These are phyloP conservation scores for Hybos culiciformis DNA, from an alignment of 2,888 invertebrate species.

Conservation along the genomic window DNA sequence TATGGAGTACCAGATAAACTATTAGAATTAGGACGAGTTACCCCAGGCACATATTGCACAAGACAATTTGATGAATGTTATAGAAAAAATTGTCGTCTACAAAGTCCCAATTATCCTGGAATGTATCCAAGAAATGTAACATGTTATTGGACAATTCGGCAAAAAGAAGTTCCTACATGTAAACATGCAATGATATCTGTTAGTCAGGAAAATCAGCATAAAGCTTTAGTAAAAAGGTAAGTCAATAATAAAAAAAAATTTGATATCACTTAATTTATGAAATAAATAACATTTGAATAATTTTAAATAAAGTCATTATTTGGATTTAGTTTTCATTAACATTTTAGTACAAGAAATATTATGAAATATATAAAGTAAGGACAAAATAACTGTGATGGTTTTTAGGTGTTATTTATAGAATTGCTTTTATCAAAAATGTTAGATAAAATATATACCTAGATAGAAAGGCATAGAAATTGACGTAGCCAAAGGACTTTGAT, in stretches of 20 bases:
- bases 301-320: too few relatives aligned
- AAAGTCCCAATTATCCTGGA: conserved; percentile 84
- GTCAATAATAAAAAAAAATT: too few relatives aligned
- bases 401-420: too few relatives aligned
- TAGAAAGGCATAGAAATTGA: too few relatives aligned
- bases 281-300: too few relatives aligned
- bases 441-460: too few relatives aligned
- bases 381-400: too few relatives aligned
- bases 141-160: conserved; percentile 76
- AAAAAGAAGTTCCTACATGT: conserved; percentile 74
- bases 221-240: conserved; percentile 32
- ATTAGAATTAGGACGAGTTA: conserved; percentile 69
- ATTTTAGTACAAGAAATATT: background rate
- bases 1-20: conserved; percentile 64
- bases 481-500: too few relatives aligned
- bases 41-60: conserved; percentile 72
- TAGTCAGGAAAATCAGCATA: conserved; percentile 58
- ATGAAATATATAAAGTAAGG: background rate
- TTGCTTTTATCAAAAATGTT: too few relatives aligned
- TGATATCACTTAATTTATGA: too few relatives aligned
- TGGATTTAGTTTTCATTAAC: too few relatives aligned
- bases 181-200: conserved; percentile 86
- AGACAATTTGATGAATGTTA: conserved; percentile 76
- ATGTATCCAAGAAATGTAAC: conserved; percentile 71
- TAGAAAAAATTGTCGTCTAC: conserved; percentile 69